phyloP scores from a whole-genome alignment of 2,888 invertebrate species.

The Leucophenga montana region DNA sequence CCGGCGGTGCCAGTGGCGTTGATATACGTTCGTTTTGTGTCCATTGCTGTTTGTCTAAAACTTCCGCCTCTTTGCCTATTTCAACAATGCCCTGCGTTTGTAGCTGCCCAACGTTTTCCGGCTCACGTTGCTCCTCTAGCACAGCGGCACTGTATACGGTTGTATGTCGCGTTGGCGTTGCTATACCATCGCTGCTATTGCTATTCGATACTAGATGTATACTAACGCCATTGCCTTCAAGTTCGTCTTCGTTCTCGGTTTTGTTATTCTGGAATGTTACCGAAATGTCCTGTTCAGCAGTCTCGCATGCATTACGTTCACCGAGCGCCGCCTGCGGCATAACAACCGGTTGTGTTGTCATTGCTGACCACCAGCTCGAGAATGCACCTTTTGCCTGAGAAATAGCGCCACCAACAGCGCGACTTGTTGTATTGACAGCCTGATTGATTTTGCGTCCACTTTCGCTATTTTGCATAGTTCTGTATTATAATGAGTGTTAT shows the following conservation, averaged over 20 bases:
- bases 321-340: constrained; percentile 14
- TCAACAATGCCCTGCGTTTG: constrained; percentile 68
- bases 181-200: constrained; percentile 36
- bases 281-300: constrained; percentile 55
- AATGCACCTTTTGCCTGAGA: constrained; percentile 90
- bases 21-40: too few species aligned
- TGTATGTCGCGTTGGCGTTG: constrained; percentile 17
- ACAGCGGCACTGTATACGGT: constrained; percentile 55
- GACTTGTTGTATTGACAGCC: constrained; percentile 91
- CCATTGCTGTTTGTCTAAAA: constrained; percentile 54
- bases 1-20: too few species aligned
- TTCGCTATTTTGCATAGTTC: constrained; percentile 95
- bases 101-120: constrained; percentile 30
- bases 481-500: constrained; percentile 67
- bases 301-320: constrained; percentile 5
- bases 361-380: constrained; percentile 88
- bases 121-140: constrained; percentile 51
- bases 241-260: constrained; percentile 46
- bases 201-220: constrained; percentile 55
- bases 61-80: constrained; percentile 71
- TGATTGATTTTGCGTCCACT: constrained; percentile 94
- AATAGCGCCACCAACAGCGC: constrained; percentile 91
- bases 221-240: constrained; percentile 58
- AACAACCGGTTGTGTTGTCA: constrained; percentile 75
- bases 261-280: constrained; percentile 68